phyloP scores from a whole-genome alignment of 2,888 invertebrate species.

The Tricholauxania praeusta region DNA sequence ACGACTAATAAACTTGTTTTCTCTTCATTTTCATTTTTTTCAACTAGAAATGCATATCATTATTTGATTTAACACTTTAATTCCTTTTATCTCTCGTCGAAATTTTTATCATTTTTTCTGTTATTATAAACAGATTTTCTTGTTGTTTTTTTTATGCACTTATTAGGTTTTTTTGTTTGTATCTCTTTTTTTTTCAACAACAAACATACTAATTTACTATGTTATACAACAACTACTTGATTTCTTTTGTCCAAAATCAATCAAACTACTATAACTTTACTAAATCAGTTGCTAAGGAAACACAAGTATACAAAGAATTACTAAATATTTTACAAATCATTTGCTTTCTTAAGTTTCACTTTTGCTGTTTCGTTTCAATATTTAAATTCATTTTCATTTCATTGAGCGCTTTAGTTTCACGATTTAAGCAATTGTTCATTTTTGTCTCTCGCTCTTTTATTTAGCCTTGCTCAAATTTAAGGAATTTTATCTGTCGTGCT shows the following conservation, averaged over 20 bases:
- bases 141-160: too few species aligned
- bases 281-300: background rate
- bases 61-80: too few species aligned
- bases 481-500: slow-evolving; percentile 57
- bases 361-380: background rate
- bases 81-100: too few species aligned
- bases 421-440: slow-evolving; percentile 40
- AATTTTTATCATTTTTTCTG: too few species aligned
- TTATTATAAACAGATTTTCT: too few species aligned
- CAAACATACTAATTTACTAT: slow-evolving; percentile 27
- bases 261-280: too few species aligned
- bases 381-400: slow-evolving; percentile 2
- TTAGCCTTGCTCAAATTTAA: slow-evolving; percentile 27
- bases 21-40: slow-evolving; percentile 25
- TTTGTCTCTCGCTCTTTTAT: slow-evolving; percentile 28
- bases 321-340: slow-evolving; percentile 24
- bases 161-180: too few species aligned
- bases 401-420: slow-evolving; percentile 25
- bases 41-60: too few species aligned
- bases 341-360: slow-evolving; percentile 19
- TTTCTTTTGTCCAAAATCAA: slow-evolving; percentile 12
- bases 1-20: slow-evolving; percentile 54
- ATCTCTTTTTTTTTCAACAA: slow-evolving; percentile 37
- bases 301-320: slow-evolving; percentile 19
- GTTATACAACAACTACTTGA: slow-evolving; percentile 36